Evolutionary conservation across 2,113 vertebrate genomes (phyloP).

Genomic region (Notechis scutatus): DNA sequence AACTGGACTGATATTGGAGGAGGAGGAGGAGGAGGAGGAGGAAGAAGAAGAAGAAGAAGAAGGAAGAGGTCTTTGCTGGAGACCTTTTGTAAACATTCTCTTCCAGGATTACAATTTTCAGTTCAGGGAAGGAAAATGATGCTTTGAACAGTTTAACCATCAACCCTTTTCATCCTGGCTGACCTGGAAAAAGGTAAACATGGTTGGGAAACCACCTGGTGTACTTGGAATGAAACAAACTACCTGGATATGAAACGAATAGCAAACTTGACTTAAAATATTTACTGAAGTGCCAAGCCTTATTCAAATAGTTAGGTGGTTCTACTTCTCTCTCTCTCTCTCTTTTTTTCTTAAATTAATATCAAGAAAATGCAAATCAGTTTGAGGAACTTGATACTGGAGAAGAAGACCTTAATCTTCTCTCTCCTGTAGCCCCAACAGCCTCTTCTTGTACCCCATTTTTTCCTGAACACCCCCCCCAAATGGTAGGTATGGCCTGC

Average conservation of each 20-base stretch:
- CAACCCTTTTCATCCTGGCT: background rate
- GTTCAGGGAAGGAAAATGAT: background rate
- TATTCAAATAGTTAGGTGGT: background rate
- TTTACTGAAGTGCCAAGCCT: background rate
- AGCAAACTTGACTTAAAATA: background rate
- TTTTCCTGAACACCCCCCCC: background rate
- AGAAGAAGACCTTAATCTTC: background rate
- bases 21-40: too few species aligned
- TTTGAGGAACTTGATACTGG: background rate
- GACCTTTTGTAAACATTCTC: background rate
- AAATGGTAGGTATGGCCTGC: background rate
- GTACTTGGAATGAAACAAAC: background rate
- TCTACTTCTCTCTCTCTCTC: background rate
- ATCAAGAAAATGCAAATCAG: background rate
- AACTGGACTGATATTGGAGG: background rate
- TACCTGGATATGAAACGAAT: background rate
- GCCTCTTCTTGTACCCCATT: background rate
- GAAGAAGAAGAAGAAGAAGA: too few species aligned
- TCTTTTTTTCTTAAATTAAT: background rate
- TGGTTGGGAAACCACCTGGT: background rate
- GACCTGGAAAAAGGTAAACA: background rate
- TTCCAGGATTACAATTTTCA: background rate
- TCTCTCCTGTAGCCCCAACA: background rate
- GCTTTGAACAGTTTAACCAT: background rate
- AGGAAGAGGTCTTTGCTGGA: background rate